Conservation (phyloP, 2,888 invertebrate genomes). For the Lampropteryx suffumata region DNA sequence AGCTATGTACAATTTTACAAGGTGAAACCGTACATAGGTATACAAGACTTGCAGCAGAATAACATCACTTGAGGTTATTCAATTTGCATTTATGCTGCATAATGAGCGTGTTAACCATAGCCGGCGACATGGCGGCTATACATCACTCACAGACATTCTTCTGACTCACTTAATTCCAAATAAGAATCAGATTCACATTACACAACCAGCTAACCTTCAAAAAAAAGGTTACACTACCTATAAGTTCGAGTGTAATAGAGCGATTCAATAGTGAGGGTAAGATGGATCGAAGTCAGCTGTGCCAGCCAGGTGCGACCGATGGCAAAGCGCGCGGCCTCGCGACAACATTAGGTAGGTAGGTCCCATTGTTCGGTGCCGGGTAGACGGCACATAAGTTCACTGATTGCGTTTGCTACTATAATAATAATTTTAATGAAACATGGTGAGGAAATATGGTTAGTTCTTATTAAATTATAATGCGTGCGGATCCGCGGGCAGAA, state of each 20-base stretch:
- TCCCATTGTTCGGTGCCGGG: slow-evolving; percentile 40
- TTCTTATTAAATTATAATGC: too few relatives aligned
- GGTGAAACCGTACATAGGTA: slow-evolving; percentile 5
- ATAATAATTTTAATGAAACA: too few relatives aligned
- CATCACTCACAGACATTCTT: slow-evolving; percentile 37
- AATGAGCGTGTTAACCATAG: slow-evolving; percentile 34
- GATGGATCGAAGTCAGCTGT: slow-evolving; percentile 40
- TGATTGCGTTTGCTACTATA: slow-evolving; percentile 73
- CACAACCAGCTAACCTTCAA: slow-evolving; percentile 40
- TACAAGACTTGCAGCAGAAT: slow-evolving; percentile 13
- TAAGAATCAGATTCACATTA: slow-evolving; percentile 35
- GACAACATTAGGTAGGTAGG: slow-evolving; percentile 31
- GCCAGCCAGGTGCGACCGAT: slow-evolving; percentile 31
- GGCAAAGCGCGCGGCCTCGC: slow-evolving; percentile 8
- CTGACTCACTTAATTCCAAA: slow-evolving; percentile 39
- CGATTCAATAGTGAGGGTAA: slow-evolving; percentile 33
- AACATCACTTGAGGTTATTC: slow-evolving; percentile 28
- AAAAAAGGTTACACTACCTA: slow-evolving; percentile 24
- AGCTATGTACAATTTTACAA: slow-evolving; percentile 13
- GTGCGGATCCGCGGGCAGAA: too few relatives aligned
- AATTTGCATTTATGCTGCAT: slow-evolving; percentile 26
- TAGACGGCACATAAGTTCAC: slow-evolving; percentile 29
- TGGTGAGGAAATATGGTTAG: too few relatives aligned
- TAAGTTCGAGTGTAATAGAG: slow-evolving; percentile 23
- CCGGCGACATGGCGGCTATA: slow-evolving; percentile 26